phyloP scores from a whole-genome alignment of 23 tunicate species.

The Oikopleura albicans region DNA sequence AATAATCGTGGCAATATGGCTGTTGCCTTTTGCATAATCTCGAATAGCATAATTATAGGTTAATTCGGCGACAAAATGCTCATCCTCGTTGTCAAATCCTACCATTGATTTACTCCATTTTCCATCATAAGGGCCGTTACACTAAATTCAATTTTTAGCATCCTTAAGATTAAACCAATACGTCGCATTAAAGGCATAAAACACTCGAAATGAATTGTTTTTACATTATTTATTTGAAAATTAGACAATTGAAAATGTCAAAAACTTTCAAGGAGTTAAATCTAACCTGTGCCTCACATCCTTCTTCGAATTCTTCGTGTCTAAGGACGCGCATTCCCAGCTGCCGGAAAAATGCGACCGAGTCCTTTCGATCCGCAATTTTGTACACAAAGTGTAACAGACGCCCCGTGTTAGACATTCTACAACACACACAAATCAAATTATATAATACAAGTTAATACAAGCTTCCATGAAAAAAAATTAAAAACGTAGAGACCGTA shows the following conservation, averaged over 20 bases:
- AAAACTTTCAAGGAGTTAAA: no score
- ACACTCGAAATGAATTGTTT: no score
- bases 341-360: conserved; percentile 44
- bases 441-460: no score
- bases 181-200: no score
- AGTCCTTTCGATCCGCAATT: conserved; percentile 55
- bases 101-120: conserved; percentile 96
- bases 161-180: no score
- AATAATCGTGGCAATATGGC: conserved; percentile 18
- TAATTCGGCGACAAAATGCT: conserved; percentile 65
- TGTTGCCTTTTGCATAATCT: conserved; percentile 57
- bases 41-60: conserved; percentile 89
- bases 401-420: no score
- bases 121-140: conserved; percentile 79
- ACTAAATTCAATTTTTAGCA: no score
- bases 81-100: conserved; percentile 70
- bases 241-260: no score
- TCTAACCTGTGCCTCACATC: background rate
- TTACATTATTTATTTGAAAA: no score
- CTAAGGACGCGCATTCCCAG: conserved; percentile 36
- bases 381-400: conserved; percentile 67
- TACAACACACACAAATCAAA: no score
- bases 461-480: no score
- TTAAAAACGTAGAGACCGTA: no score
- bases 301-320: background rate